These are phyloP conservation scores for Enteromius trimaculatus DNA, from an alignment of 2,797 vertebrate species.

Conservation along the genomic window DNA sequence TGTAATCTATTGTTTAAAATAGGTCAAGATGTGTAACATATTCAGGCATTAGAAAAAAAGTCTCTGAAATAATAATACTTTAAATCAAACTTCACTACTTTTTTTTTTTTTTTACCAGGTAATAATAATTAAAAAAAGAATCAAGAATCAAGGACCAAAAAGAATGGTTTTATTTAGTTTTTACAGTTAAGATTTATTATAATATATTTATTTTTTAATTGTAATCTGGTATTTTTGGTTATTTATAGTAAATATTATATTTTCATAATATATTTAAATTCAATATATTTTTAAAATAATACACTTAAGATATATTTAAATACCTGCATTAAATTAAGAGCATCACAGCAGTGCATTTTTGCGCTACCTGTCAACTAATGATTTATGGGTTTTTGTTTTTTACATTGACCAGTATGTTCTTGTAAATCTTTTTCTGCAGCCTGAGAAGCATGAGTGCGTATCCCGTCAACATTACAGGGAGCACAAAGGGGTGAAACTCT, in stretches of 20 bases:
- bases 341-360: neutral
- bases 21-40: too few relatives aligned
- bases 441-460: slow-evolving; percentile 91
- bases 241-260: neutral
- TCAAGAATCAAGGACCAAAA: neutral
- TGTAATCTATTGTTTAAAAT: neutral
- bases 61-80: neutral
- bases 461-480: slow-evolving; percentile 87
- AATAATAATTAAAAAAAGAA: too few relatives aligned
- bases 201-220: neutral
- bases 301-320: neutral
- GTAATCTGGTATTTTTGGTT: neutral
- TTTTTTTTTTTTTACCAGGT: neutral
- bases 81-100: neutral
- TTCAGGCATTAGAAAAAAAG: neutral
- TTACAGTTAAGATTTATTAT: neutral
- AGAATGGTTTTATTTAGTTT: neutral
- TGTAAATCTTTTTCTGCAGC: slow-evolving; percentile 52
- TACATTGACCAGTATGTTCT: neutral
- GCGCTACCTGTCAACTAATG: neutral
- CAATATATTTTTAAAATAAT: neutral
- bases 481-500: slow-evolving; percentile 83
- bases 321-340: neutral
- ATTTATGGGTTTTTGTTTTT: neutral
- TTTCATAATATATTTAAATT: neutral